A percentile compares a stretch with the other conserved stretches of the same genome.
Conservation (phyloP, 2,888 invertebrate genomes). For the Lithosia quadra region DNA sequence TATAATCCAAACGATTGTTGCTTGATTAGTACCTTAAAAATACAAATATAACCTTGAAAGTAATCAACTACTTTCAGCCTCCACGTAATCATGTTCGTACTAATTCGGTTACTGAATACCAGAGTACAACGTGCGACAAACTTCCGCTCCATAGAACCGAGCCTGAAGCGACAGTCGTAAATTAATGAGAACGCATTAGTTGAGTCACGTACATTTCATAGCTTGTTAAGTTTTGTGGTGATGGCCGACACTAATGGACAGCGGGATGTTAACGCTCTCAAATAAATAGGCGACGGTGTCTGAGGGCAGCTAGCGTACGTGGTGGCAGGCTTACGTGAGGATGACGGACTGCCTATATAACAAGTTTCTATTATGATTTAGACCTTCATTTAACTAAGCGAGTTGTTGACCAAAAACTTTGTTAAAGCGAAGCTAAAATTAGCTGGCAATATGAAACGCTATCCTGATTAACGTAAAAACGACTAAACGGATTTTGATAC, state of each 20-base stretch:
- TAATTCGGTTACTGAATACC: background rate
- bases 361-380: background rate
- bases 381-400: background rate
- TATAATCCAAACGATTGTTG: background rate
- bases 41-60: background rate
- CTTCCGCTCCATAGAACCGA: conserved; percentile 6
- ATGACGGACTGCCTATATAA: background rate
- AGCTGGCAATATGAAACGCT: background rate
- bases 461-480: background rate
- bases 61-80: background rate
- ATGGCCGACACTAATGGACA: conserved; percentile 27
- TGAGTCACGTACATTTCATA: conserved; percentile 28
- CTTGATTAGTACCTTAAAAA: background rate
- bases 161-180: conserved; percentile 12
- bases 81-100: background rate
- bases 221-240: conserved; percentile 33
- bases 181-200: conserved; percentile 27
- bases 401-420: background rate
- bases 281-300: conserved; percentile 13
- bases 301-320: background rate
- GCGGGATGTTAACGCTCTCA: conserved; percentile 9
- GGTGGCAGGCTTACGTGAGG: background rate
- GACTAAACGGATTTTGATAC: too few species aligned
- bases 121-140: conserved; percentile 3
- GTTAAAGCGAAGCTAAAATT: background rate